Conservation (phyloP, 2,113 vertebrate genomes). For the Pseudois nayaur region DNA sequence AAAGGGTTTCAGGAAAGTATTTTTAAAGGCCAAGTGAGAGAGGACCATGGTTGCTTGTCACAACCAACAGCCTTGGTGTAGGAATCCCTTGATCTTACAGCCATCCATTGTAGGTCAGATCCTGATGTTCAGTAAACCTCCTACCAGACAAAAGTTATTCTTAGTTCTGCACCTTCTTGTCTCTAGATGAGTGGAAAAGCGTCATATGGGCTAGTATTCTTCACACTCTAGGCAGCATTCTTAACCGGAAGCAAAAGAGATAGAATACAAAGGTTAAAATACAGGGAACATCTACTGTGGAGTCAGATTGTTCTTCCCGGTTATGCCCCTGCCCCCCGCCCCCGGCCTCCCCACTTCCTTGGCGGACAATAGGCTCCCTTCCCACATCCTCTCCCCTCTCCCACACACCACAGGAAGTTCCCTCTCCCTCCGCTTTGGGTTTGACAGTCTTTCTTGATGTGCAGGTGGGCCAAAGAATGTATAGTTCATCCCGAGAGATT, state of each 20-base stretch:
- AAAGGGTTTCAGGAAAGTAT: not conserved
- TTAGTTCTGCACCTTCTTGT: not conserved
- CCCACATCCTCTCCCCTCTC: not conserved
- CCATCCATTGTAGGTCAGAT: not conserved
- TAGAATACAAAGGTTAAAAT: not conserved
- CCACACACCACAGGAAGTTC: not conserved
- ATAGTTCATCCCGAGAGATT: constrained; percentile 4
- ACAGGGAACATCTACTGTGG: too few species aligned
- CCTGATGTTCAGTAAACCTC: not conserved
- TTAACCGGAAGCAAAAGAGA: not conserved
- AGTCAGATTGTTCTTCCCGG: not conserved
- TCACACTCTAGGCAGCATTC: not conserved
- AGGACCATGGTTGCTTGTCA: not conserved
- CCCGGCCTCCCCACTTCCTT: not conserved
- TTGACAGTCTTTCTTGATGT: constrained; percentile 18
- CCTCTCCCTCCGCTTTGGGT: not conserved
- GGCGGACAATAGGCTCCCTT: not conserved
- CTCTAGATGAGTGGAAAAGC: not conserved
- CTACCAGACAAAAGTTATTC: not conserved
- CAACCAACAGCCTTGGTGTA: not conserved
- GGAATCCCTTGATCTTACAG: not conserved
- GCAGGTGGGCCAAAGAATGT: constrained; percentile 27
- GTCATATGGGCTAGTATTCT: not conserved
- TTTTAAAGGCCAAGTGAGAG: not conserved
- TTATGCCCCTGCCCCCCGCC: not conserved